phyloP scores from a whole-genome alignment of 1,140 invertebrate genomes.

The Himalopsyche phryganea region DNA sequence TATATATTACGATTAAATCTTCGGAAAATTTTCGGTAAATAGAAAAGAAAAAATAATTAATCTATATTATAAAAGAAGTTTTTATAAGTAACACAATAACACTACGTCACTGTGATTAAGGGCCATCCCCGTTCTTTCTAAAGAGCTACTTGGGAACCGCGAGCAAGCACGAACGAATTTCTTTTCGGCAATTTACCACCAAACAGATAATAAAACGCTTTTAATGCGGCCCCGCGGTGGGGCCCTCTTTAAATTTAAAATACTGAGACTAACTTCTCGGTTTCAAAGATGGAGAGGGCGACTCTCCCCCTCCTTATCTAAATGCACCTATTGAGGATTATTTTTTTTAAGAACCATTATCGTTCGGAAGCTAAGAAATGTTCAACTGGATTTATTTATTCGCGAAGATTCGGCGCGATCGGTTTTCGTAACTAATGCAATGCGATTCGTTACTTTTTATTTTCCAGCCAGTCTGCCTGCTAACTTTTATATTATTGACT shows the following conservation, averaged over 20 bases:
- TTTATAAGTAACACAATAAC: neutral
- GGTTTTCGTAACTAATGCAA: too few species aligned
- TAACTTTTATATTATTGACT: too few species aligned
- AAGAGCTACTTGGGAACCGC: slow-evolving; percentile 18
- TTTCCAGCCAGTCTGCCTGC: too few species aligned
- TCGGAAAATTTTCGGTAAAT: too few species aligned
- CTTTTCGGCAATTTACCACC: slow-evolving; percentile 55
- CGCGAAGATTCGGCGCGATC: neutral
- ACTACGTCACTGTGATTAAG: neutral
- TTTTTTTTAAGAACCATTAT: slow-evolving; percentile 33
- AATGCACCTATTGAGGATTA: slow-evolving; percentile 33
- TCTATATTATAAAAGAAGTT: too few species aligned
- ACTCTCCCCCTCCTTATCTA: slow-evolving; percentile 28
- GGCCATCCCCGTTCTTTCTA: neutral
- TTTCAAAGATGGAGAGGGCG: neutral
- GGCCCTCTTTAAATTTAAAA: slow-evolving; percentile 34
- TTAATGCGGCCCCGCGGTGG: slow-evolving; percentile 43
- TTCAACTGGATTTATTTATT: neutral
- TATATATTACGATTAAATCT: too few species aligned
- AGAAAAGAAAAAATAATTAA: too few species aligned
- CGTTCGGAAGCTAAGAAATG: slow-evolving; percentile 16
- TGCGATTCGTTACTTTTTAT: too few species aligned
- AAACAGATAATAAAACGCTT: slow-evolving; percentile 56
- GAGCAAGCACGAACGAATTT: slow-evolving; percentile 40
- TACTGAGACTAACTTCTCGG: slow-evolving; percentile 27